Evolutionary conservation across 37 sponge, comb jelly and placozoan species (phyloP), one percentile per base, ranked within the genome.

Genomic region (Spongia lamella): DNA sequence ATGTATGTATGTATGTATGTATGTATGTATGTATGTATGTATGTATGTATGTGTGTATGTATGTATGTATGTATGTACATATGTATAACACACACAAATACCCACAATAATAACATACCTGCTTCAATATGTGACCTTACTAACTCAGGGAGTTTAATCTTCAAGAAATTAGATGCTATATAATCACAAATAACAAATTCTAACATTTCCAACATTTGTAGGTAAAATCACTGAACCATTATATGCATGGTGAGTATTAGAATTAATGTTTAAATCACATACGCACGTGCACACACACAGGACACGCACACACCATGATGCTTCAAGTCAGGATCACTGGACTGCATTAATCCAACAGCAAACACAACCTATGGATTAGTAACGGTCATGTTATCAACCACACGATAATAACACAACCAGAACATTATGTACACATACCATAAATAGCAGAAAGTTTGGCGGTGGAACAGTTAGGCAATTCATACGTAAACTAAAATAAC

Each of bases 261-360:
- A n/a, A n/a, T n/a, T n/a, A n/a, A n/a, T n/a, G 39, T 15, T 38
- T 24, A 49, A 39, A 22, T 40, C 13, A 43, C 16, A 39, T 16
- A 68, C 25, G 39, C 16, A 39, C 20, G 49, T 51, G 13, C 39
- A 58, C 27, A 58, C 63, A 60, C 7, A 75, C 24, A 22, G 24
- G 59, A n/a, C 9, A 43, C 9, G 9, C 47, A 43, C 73, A 34
- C 59, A 95, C 96, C 89, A 84, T 95, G 85, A 30, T 22, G 36
- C 52, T 80, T 76, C 0, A 96, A 50, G 7, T 92, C 97, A 25
- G 67, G 38, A 32, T 93, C 88, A 38, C 85, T 60, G 15, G 91
- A 89, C 25, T 77, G 66, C 14, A 83, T 76, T 30, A 96, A 75
- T 20, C 94, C 97, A 37, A 96, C 66, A 25, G 90, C 97, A 68